These are phyloP conservation scores for Rhodeus uyekii DNA, from an alignment of 2,797 vertebrate genomes.

Conservation along the genomic window DNA sequence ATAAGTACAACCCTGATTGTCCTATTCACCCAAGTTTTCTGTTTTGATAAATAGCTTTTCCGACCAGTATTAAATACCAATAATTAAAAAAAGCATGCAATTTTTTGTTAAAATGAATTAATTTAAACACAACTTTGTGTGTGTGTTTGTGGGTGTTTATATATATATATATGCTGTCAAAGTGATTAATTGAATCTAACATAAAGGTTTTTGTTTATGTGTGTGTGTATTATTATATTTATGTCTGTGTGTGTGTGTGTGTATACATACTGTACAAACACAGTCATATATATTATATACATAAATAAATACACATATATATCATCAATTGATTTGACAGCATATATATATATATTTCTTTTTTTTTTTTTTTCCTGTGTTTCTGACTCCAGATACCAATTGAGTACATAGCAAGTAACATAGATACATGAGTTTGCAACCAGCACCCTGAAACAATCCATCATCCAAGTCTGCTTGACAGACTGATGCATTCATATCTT, in stretches of 20 bases:
- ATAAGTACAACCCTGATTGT: neutral
- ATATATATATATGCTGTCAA: no score
- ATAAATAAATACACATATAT: neutral
- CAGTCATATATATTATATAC: no score
- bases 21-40: neutral
- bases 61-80: neutral
- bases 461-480: conserved; percentile 24
- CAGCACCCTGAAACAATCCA: neutral
- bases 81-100: no score
- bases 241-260: no score
- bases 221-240: no score
- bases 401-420: neutral
- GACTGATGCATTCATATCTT: conserved; percentile 43
- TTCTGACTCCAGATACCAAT: neutral
- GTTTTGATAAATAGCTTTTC: neutral
- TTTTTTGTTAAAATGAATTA: no score
- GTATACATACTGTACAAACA: no score
- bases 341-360: neutral
- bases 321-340: no score
- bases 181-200: no score
- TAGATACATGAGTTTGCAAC: neutral
- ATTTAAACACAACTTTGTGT: no score
- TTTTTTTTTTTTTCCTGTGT: neutral
- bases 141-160: no score
- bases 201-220: no score